A percentile compares a stretch with the other conserved stretches of the same genome.
Conservation (phyloP, 2,888 invertebrate genomes). For the Chymomyza caudatula region DNA sequence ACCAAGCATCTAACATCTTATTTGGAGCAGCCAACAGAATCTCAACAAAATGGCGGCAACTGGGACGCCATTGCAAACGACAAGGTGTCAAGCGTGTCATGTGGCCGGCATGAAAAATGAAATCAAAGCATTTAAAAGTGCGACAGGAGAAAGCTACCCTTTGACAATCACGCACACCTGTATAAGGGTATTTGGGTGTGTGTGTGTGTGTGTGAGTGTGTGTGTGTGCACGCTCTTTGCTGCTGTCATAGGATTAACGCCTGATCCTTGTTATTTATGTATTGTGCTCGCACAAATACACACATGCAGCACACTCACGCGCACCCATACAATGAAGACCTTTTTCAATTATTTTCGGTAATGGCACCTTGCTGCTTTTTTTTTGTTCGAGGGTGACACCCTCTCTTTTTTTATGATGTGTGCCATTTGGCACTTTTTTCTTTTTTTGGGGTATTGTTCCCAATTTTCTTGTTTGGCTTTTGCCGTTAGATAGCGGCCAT, state of each 20-base stretch:
- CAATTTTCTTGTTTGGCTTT: not conserved
- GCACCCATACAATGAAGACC: slow-evolving; percentile 8
- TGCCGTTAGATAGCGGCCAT: not conserved
- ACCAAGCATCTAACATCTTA: not conserved
- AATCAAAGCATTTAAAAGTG: slow-evolving; percentile 69
- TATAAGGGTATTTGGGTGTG: no score
- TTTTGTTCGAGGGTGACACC: not conserved
- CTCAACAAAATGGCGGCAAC: not conserved
- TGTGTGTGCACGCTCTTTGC: slow-evolving; percentile 14
- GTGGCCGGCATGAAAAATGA: slow-evolving; percentile 58
- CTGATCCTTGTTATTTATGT: slow-evolving; percentile 68
- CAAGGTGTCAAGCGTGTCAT: not conserved
- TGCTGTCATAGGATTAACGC: slow-evolving; percentile 47
- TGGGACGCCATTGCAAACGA: not conserved
- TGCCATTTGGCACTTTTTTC: not conserved
- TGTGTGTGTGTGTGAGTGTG: slow-evolving; percentile 24
- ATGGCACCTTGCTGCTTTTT: not conserved
- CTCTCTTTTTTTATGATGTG: not conserved
- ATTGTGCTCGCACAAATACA: slow-evolving; percentile 18
- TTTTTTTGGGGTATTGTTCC: not conserved
- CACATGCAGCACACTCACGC: not conserved
- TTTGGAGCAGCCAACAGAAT: not conserved
- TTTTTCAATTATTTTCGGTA: slow-evolving; percentile 3
- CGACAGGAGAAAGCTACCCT: slow-evolving; percentile 47
- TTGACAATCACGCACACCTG: slow-evolving; percentile 45